Evolutionary conservation across 2,888 invertebrate genomes (phyloP), one percentile per base, ranked within the genome.

Genomic region (Mythimna impura): DNA sequence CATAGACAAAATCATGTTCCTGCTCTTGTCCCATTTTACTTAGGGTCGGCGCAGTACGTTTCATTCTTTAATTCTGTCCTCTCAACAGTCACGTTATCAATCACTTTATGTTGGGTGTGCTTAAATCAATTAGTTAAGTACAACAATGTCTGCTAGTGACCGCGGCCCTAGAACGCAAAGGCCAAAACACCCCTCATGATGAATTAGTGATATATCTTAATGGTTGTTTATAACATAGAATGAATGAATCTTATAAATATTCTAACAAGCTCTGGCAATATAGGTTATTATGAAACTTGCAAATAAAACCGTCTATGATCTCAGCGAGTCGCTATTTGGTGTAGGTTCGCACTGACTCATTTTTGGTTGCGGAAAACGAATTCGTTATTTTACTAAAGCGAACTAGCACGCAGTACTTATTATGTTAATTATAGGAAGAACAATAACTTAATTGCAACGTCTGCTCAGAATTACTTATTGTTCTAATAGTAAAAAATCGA

Each of bases 291-390:
- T 78, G 76, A 83, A 88, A 84, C 86, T 85, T 86, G 83, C 88
- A 87, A 88, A 89, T 89, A 89, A 87, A 91, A 89, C 83, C 81
- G 90, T 87, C 89, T 90, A 93, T 94, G 94, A 94, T 91, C 92
- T 94, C 94, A 94, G 91, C 91, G 87, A 86, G 87, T 89, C 80
- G 91, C 90, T 91, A 93, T 94, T 92, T 87, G 87, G 87, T 89
- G 89, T 88, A 86, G 85, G 84, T 82, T 86, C 81, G 73, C 68
- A 80, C 78, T 89, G 89, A 90, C 83, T 90, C 88, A 89, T 87
- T 87, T 87, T 89, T 85, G 78, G 76, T 86, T 78, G 81, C 83
- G 81, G 83, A 86, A 88, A 86, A 85, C 76, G 69, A 79, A 75
- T 72, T 71, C 66, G 69, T 80, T 76, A 82, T 82, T 71, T 79